Evolutionary conservation across 2,113 vertebrate genomes (phyloP), one percentile per base, ranked within the genome.

Genomic region (Camarhynchus parvulus): DNA sequence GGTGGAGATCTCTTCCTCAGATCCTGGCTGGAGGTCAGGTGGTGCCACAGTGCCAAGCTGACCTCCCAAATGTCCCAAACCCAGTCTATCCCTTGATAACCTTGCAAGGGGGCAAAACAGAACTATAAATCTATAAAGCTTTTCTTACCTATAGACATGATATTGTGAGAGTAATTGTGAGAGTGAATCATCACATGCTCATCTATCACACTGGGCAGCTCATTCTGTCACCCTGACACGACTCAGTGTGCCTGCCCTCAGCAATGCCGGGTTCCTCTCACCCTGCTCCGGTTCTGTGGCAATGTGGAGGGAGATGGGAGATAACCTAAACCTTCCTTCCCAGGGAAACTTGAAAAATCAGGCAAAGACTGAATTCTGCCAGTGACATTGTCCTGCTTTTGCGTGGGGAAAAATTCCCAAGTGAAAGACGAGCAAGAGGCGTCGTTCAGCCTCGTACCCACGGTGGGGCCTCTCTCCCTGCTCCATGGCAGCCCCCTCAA

Each of bases 371-470:
- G 24, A 80, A 42, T 79, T 42, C 58, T 82, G 52, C 33, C 46
- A 13, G 20, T 33, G 68, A 50, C 0, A 0, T 17, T 56, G 25
- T 35, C 10, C 46, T 67, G 41, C 14, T 89, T 77, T 69, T 62
- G 16, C 1, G 0, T 18, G 31, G 35, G 42, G 9, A 19, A 23
- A 53, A 47, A 49, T 66, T n/a, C 35, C 44, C 15, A 5, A 1
- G 6, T 41, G 39, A 35, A 52, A 56, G 73, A 68, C 15, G 25
- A 72, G 55, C 11, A 46, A n/a, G 27, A 67, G 68, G 16, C 12
- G 15, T 59, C 0, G 0, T 35, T 76, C 39, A 37, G 42, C 70
- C 47, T 30, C 5, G 7, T 11, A 12, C 20, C 7, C 47, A 41
- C 5, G 10, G 6, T 7, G 30, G 44, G 42, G 13, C 25, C 23